Percentiles rank a stretch among this genome's conserved stretches.
phyloP scores from a whole-genome alignment of 92 coral and sea anemone species.

The Desmophyllum pertusum region DNA sequence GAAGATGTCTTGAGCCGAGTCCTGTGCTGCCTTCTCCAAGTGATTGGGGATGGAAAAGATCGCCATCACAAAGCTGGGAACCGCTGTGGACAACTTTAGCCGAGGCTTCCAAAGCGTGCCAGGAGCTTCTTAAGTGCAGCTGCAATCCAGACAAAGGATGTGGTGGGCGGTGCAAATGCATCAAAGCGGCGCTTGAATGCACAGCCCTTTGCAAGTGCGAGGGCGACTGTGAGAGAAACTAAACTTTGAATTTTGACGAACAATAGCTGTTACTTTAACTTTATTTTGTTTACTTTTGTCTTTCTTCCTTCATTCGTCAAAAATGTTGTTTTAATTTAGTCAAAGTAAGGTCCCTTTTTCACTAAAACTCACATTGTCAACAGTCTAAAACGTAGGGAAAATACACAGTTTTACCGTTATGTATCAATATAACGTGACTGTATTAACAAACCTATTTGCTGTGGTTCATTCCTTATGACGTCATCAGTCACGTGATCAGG shows the following conservation, averaged over 20 bases:
- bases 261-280: not conserved
- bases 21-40: slow-evolving; percentile 32
- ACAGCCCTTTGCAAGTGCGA: not conserved
- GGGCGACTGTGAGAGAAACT: not conserved
- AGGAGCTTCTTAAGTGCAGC: not conserved
- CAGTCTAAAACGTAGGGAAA: no score
- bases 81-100: slow-evolving; percentile 7
- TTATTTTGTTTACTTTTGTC: no score
- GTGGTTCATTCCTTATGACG: no score
- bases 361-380: no score
- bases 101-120: slow-evolving; percentile 6
- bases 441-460: no score
- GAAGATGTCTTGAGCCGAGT: not conserved
- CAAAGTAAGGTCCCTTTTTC: no score
- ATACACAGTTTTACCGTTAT: no score
- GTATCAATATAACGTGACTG: no score
- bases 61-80: not conserved
- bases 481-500: no score
- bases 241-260: no score
- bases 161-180: not conserved
- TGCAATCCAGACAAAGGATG: slow-evolving; percentile 5
- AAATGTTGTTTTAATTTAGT: no score
- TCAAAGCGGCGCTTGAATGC: not conserved
- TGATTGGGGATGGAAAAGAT: slow-evolving; percentile 39
- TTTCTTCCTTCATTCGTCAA: no score